Evolutionary conservation across 2,113 vertebrate genomes (phyloP).

Genomic region (Elephas maximus): DNA sequence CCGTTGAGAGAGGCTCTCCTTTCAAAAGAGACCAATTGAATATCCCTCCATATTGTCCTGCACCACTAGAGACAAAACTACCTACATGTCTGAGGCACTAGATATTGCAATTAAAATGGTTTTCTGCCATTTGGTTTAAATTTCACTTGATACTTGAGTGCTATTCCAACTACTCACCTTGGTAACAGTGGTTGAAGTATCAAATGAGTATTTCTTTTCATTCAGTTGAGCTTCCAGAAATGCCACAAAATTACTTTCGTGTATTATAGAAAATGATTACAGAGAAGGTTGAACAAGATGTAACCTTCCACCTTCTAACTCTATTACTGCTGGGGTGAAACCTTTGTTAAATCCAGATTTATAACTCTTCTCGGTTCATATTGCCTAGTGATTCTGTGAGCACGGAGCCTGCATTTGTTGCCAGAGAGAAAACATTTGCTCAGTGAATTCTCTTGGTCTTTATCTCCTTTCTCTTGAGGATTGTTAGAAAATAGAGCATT

Average conservation of each 20-base stretch:
- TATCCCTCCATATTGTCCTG: background rate
- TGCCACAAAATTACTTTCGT: slow-evolving; percentile 71
- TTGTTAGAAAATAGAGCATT: slow-evolving; percentile 81
- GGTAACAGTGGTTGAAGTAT: slow-evolving; percentile 35
- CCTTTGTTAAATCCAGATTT: slow-evolving; percentile 83
- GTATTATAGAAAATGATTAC: slow-evolving; percentile 71
- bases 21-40: slow-evolving; percentile 62
- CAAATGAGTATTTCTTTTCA: slow-evolving; percentile 70
- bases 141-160: background rate
- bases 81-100: background rate
- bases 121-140: slow-evolving; percentile 50
- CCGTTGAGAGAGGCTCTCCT: background rate
- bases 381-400: slow-evolving; percentile 39
- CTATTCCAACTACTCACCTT: slow-evolving; percentile 9
- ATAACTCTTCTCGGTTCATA: slow-evolving; percentile 68
- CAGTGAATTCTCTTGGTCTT: slow-evolving; percentile 74
- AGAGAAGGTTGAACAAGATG: slow-evolving; percentile 77
- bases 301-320: slow-evolving; percentile 80
- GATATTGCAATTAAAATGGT: slow-evolving; percentile 52
- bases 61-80: background rate
- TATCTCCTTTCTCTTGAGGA: slow-evolving; percentile 74
- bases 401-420: slow-evolving; percentile 67
- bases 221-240: slow-evolving; percentile 72
- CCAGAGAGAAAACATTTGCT: slow-evolving; percentile 81
- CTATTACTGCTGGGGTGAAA: slow-evolving; percentile 72